Percentiles rank a stretch among this genome's conserved stretches.
These are phyloP conservation scores for Graptemys geographica DNA, from an alignment of 2,797 vertebrate species.

Conservation along the genomic window DNA sequence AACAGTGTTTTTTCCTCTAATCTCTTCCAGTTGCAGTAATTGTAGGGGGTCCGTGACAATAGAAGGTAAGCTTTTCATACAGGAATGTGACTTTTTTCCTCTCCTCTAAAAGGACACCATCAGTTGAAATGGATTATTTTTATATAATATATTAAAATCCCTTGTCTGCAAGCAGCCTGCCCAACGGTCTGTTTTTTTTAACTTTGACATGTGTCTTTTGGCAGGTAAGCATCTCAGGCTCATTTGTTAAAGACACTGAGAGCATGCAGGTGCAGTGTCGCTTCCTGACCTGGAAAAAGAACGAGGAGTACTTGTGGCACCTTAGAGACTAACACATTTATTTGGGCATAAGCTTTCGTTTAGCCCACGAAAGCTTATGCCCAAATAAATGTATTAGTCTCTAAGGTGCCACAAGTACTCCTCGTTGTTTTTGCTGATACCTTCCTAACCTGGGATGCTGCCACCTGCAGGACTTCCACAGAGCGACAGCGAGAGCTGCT, in stretches of 20 bases:
- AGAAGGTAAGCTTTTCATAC: background rate
- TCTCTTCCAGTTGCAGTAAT: background rate
- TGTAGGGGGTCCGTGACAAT: background rate
- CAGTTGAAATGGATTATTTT: background rate
- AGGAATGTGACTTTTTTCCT: background rate
- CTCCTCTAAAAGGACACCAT: background rate
- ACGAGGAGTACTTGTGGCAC: no score
- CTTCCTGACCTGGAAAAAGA: background rate
- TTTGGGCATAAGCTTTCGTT: no score
- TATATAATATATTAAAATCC: background rate
- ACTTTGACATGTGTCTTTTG: background rate
- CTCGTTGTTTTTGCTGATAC: no score
- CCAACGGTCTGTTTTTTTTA: background rate
- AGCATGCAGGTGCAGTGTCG: background rate
- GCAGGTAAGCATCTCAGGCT: background rate
- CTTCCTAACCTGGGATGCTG: background rate
- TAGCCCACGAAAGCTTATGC: no score
- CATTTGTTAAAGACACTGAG: background rate
- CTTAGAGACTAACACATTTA: no score
- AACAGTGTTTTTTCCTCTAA: background rate
- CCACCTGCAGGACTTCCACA: background rate
- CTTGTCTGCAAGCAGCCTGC: background rate
- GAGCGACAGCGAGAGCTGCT: background rate
- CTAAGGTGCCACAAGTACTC: no score
- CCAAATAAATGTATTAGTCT: no score